Percentiles rank a stretch among this genome's conserved stretches.
These are phyloP conservation scores for Poecilia picta DNA, from an alignment of 2,797 vertebrate genomes.

Conservation along the genomic window DNA sequence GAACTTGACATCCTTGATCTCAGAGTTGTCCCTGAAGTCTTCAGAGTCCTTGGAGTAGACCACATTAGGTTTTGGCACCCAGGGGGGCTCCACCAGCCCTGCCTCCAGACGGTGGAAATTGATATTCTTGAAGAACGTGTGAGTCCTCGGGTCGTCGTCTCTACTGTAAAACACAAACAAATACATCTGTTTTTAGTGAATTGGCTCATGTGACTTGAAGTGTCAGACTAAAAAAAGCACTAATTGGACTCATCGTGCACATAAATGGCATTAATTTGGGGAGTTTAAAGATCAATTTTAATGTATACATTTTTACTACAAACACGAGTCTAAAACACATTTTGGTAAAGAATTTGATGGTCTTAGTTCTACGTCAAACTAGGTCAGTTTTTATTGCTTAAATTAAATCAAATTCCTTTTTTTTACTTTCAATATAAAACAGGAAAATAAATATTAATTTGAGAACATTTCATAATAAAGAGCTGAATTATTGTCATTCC, in stretches of 20 bases:
- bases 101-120: slow-evolving; percentile 87
- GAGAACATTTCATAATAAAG: neutral
- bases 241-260: neutral
- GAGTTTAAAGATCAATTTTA: neutral
- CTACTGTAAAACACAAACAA: slow-evolving; percentile 41
- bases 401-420: neutral
- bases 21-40: slow-evolving; percentile 83
- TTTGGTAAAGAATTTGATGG: neutral
- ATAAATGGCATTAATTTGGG: neutral
- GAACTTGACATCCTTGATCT: slow-evolving; percentile 80
- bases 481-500: no score
- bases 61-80: slow-evolving; percentile 87
- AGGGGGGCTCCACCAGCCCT: slow-evolving; percentile 84
- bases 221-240: neutral
- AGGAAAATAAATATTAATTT: neutral
- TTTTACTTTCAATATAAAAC: neutral
- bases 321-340: no score
- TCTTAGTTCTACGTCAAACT: neutral
- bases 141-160: slow-evolving; percentile 85
- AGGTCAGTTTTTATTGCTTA: neutral
- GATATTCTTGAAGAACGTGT: slow-evolving; percentile 87
- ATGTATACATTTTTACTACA: no score
- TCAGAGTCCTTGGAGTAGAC: slow-evolving; percentile 87
- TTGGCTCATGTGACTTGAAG: neutral
- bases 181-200: neutral